Evolutionary conservation across 2,797 vertebrate species (phyloP).

Genomic region (Malurus splendens): DNA sequence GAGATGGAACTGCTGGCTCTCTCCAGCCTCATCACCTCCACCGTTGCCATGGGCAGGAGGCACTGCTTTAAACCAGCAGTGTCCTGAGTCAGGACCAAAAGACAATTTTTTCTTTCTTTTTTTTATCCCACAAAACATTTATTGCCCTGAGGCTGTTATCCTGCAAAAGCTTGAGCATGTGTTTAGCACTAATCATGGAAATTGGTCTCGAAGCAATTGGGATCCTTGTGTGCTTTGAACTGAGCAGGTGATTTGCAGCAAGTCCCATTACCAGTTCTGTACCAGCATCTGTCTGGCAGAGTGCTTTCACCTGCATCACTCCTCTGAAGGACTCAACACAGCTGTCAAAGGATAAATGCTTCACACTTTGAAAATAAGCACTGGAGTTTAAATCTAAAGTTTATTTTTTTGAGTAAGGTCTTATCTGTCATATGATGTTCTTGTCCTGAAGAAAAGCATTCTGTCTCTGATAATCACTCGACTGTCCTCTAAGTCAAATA

Average conservation of each 20-base stretch:
- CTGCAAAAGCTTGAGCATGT: neutral
- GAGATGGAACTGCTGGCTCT: fast-evolving
- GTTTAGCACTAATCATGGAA: neutral
- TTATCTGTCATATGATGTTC: neutral
- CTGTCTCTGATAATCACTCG: neutral
- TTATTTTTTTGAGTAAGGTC: neutral
- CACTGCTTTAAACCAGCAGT: neutral
- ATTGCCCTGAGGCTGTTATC: neutral
- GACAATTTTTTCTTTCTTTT: neutral
- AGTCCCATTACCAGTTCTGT: neutral
- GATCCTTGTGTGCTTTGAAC: neutral
- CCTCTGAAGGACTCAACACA: neutral
- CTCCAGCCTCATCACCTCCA: neutral
- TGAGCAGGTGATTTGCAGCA: neutral
- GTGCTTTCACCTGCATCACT: neutral
- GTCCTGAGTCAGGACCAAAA: neutral
- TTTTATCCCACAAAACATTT: neutral
- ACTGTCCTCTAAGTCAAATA: neutral
- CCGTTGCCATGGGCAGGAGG: neutral
- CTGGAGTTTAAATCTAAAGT: neutral
- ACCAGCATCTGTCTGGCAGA: neutral
- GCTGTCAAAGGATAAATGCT: neutral
- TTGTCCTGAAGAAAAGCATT: neutral
- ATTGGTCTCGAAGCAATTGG: neutral
- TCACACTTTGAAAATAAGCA: neutral